A percentile compares a stretch with the other conserved stretches of the same genome.
phyloP scores from a whole-genome alignment of 2,113 vertebrate genomes.

The Forbesichthys papilliferus region DNA sequence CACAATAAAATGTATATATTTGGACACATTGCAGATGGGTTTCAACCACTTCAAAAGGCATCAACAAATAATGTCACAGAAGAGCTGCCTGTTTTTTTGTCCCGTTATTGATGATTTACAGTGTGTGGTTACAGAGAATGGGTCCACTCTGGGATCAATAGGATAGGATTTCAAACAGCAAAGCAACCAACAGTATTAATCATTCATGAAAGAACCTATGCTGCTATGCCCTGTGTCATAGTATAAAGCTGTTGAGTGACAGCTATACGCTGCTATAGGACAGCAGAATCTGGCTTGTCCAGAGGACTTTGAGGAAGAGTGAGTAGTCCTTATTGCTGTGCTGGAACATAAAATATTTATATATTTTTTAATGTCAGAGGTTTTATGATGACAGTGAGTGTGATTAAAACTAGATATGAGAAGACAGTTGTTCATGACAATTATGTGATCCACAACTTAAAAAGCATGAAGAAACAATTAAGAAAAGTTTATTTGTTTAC shows the following conservation, averaged over 20 bases:
- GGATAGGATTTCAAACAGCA: constrained; percentile 21
- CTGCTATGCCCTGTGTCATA: constrained; percentile 56
- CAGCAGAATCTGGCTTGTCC: constrained; percentile 25
- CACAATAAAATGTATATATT: neutral
- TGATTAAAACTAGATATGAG: too few relatives aligned
- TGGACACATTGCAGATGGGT: constrained; percentile 22
- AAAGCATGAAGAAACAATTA: too few relatives aligned
- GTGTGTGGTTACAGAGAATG: neutral
- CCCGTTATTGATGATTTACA: constrained; percentile 14
- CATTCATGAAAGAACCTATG: constrained; percentile 65
- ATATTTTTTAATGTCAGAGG: neutral
- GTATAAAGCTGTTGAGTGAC: constrained; percentile 57
- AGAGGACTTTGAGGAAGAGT: constrained; percentile 31
- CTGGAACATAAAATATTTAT: neutral
- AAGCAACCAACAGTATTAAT: constrained; percentile 69
- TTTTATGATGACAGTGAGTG: too few relatives aligned
- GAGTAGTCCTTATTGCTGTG: constrained; percentile 2
- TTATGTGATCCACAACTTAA: too few relatives aligned
- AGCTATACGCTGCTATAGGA: constrained; percentile 30
- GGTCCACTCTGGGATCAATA: constrained; percentile 13
- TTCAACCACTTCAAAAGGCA: neutral
- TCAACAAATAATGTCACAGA: neutral
- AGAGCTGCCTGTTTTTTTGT: neutral
- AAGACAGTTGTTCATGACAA: too few relatives aligned
- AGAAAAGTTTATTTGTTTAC: too few relatives aligned